Evolutionary conservation across 1,140 invertebrate genomes (phyloP).

Genomic region (Drosophila arizonae): DNA sequence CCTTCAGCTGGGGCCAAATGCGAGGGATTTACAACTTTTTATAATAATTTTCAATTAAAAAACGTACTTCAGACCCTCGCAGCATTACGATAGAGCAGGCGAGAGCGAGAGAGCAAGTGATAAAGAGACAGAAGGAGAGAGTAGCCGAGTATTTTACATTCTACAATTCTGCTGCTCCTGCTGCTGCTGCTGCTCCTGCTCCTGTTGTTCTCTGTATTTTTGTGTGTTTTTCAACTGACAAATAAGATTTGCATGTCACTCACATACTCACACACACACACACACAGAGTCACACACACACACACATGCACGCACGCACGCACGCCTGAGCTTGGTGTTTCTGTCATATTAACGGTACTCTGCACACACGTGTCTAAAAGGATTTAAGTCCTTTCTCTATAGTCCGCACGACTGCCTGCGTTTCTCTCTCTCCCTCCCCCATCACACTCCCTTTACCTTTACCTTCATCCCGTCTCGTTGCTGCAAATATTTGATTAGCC

Average conservation of each 20-base stretch:
- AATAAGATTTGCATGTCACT: constrained; percentile 80
- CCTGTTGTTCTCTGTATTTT: constrained; percentile 40
- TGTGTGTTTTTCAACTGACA: constrained; percentile 44
- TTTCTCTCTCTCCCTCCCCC: neutral
- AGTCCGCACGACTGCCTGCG: constrained; percentile 53
- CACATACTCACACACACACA: constrained; percentile 37
- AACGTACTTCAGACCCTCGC: constrained; percentile 59
- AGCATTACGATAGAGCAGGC: neutral
- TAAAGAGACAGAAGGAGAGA: neutral
- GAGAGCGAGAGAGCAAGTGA: neutral
- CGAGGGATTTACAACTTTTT: constrained; percentile 74
- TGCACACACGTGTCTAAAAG: constrained; percentile 80
- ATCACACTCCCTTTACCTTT: too few relatives aligned
- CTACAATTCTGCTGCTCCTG: constrained; percentile 18
- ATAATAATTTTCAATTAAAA: constrained; percentile 82
- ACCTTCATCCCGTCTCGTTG: neutral
- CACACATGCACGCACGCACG: constrained; percentile 25
- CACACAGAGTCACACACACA: constrained; percentile 18
- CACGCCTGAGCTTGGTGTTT: constrained; percentile 73
- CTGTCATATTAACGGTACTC: constrained; percentile 79
- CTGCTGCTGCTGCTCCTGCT: constrained; percentile 31
- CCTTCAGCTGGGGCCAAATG: constrained; percentile 33
- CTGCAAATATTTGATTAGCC: constrained; percentile 79
- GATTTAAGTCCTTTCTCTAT: constrained; percentile 68
- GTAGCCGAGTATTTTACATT: constrained; percentile 29